phyloP scores from a whole-genome alignment of 2,888 invertebrate species.

The Trichopoda pennipes region DNA sequence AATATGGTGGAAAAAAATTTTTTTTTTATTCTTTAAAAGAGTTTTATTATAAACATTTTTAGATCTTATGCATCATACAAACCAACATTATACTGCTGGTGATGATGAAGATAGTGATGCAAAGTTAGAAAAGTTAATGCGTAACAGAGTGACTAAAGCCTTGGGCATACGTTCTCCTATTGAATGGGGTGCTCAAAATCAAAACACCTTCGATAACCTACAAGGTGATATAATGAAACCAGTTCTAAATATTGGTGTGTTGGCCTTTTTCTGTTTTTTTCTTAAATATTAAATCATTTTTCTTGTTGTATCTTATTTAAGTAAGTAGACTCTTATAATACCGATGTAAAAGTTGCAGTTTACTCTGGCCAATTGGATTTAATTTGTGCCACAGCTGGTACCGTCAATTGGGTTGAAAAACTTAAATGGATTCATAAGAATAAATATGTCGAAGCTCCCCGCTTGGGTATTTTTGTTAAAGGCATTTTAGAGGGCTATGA shows the following conservation, averaged over 20 bases:
- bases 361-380: conserved; percentile 92
- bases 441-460: conserved; percentile 83
- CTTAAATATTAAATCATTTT: too few species aligned
- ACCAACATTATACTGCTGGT: conserved; percentile 74
- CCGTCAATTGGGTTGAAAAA: conserved; percentile 87
- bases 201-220: conserved; percentile 84
- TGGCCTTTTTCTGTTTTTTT: neutral
- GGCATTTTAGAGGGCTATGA: conserved; percentile 87
- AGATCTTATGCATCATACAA: conserved; percentile 77
- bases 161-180: conserved; percentile 85
- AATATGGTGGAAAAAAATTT: neutral
- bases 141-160: conserved; percentile 85
- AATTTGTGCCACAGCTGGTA: conserved; percentile 91
- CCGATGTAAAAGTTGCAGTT: conserved; percentile 86
- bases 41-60: neutral
- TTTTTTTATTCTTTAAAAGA: neutral
- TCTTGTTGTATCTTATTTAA: conserved; percentile 74
- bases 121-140: conserved; percentile 85
- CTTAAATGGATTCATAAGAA: conserved; percentile 85
- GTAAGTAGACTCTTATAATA: conserved; percentile 87
- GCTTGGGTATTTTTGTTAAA: conserved; percentile 84
- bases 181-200: conserved; percentile 85
- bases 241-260: conserved; percentile 85
- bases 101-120: conserved; percentile 76
- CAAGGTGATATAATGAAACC: conserved; percentile 90